Percentiles rank a stretch among this genome's conserved stretches.
Evolutionary conservation across 2,888 invertebrate species (phyloP).

Genomic region (Meghimatium bilineatum): DNA sequence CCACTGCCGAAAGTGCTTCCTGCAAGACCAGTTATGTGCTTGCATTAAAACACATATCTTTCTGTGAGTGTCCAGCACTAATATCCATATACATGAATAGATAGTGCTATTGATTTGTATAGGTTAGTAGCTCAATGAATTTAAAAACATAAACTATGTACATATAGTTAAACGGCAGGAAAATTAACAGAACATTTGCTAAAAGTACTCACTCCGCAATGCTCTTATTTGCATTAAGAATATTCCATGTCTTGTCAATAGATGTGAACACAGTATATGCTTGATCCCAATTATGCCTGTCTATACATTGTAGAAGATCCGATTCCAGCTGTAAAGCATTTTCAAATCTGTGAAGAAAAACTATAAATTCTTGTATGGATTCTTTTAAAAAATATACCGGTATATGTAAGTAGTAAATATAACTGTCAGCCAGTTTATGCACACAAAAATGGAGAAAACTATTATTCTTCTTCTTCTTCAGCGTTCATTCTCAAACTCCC

Average conservation of each 20-base stretch:
- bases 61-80: no score
- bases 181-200: not conserved
- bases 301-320: conserved; percentile 71
- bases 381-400: not conserved
- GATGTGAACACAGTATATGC: conserved; percentile 68
- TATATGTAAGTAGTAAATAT: no score
- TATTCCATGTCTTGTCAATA: conserved; percentile 56
- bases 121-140: no score
- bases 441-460: not conserved
- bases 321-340: conserved; percentile 71
- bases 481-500: no score
- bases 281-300: conserved; percentile 70
- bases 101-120: no score
- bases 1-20: no score
- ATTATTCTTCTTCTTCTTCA: no score
- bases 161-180: not conserved
- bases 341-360: conserved; percentile 62
- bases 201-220: conserved; percentile 53
- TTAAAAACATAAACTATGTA: not conserved
- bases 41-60: no score
- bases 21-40: no score
- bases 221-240: conserved; percentile 52
- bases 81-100: no score
- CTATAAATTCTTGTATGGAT: not conserved
- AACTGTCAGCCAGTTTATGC: no score